Conservation (phyloP, 2,797 vertebrate genomes). For the Lophotriccus pileatus region DNA sequence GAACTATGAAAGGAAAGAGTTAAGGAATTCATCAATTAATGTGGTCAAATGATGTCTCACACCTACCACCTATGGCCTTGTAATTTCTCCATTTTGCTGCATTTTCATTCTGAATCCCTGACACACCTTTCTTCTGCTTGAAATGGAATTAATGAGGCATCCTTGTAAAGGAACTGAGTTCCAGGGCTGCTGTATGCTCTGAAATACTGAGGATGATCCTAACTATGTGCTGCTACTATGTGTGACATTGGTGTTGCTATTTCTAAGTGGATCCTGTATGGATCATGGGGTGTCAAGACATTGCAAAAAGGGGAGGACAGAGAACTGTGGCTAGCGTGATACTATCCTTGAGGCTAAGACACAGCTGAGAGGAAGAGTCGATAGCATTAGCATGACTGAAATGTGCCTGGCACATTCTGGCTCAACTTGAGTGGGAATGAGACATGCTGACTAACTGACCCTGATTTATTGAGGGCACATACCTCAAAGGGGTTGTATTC, state of each 20-base stretch:
- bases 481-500: constrained; percentile 29
- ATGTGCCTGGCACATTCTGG: background rate
- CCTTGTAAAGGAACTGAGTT: background rate
- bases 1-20: constrained; percentile 15
- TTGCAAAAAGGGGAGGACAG: background rate
- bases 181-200: background rate
- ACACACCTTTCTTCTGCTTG: background rate
- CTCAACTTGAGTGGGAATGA: background rate
- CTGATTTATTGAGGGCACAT: background rate
- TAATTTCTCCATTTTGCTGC: background rate
- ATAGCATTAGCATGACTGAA: background rate
- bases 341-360: background rate
- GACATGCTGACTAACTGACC: background rate
- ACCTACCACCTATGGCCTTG: background rate
- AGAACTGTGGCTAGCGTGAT: background rate
- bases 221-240: background rate
- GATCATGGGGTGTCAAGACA: background rate
- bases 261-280: background rate
- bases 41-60: background rate
- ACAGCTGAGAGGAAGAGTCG: background rate
- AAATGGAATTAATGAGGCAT: background rate
- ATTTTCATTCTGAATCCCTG: background rate
- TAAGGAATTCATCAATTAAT: background rate
- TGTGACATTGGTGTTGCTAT: background rate
- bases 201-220: background rate